Conservation (phyloP, 2,113 vertebrate species). For the Irena cyanogastra region DNA sequence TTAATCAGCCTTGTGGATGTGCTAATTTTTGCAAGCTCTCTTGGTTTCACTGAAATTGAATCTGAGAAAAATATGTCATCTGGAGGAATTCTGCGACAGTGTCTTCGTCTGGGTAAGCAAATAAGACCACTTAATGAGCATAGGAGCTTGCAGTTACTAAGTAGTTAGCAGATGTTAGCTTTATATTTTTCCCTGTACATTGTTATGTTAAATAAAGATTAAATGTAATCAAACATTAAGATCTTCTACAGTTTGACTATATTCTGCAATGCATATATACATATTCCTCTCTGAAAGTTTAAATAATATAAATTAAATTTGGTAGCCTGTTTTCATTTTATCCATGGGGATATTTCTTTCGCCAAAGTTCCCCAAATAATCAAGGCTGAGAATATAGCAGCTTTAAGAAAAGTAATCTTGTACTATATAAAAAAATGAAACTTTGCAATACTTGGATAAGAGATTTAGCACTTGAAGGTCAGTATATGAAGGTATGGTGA, state of each 20-base stretch:
- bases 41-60: constrained; percentile 96
- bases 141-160: background rate
- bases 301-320: background rate
- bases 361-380: background rate
- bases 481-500: background rate
- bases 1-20: constrained; percentile 93
- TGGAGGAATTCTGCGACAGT: constrained; percentile 92
- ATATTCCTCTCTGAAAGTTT: background rate
- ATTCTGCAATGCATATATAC: background rate
- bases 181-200: background rate
- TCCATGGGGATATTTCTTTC: background rate
- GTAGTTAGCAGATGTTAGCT: background rate
- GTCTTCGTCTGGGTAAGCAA: constrained; percentile 89
- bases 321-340: background rate
- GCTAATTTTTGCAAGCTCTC: constrained; percentile 94
- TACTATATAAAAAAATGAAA: background rate
- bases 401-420: background rate
- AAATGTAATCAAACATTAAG: background rate
- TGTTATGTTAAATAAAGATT: background rate
- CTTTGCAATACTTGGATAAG: background rate
- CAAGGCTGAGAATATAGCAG: background rate
- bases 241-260: background rate
- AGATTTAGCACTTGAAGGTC: background rate
- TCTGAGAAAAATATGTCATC: constrained; percentile 99
- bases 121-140: background rate